Percentiles rank a stretch among this genome's conserved stretches.
These are phyloP conservation scores for Hippoglossus stenolepis DNA, from an alignment of 2,113 vertebrate species.

Conservation along the genomic window DNA sequence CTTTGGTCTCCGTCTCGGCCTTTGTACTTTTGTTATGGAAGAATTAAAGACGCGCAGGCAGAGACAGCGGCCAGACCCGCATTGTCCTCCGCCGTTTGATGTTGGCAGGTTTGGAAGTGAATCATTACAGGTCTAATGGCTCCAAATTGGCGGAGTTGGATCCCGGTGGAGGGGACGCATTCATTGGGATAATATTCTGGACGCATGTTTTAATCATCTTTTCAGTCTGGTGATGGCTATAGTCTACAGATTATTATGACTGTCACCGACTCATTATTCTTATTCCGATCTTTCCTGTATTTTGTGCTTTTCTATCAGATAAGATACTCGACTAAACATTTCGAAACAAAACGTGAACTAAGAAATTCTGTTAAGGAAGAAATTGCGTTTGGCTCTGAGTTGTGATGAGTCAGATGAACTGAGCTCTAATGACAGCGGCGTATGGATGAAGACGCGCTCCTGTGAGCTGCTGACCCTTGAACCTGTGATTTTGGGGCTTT, in stretches of 20 bases:
- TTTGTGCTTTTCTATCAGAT: too few relatives aligned
- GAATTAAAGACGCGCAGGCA: constrained; percentile 71
- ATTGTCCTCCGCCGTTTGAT: constrained; percentile 78
- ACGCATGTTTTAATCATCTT: neutral
- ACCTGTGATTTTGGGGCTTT: constrained; percentile 49
- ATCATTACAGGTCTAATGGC: constrained; percentile 75
- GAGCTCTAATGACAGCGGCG: too few relatives aligned
- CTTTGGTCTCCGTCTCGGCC: constrained; percentile 69
- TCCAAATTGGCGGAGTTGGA: constrained; percentile 30
- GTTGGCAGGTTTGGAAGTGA: constrained; percentile 79
- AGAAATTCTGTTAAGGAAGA: too few relatives aligned
- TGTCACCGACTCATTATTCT: neutral
- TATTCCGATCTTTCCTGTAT: neutral
- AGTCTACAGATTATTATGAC: neutral
- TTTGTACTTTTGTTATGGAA: constrained; percentile 83
- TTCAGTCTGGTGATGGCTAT: neutral
- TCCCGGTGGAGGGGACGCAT: constrained; percentile 1
- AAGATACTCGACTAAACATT: too few relatives aligned
- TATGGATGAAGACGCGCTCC: too few relatives aligned
- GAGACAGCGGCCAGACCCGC: constrained; percentile 69
- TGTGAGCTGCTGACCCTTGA: constrained; percentile 40
- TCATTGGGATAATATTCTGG: neutral
- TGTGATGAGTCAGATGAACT: too few relatives aligned
- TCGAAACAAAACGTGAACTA: too few relatives aligned
- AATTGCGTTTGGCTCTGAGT: too few relatives aligned